Evolutionary conservation across 2,797 vertebrate genomes (phyloP).

Genomic region (Selene dorsalis): DNA sequence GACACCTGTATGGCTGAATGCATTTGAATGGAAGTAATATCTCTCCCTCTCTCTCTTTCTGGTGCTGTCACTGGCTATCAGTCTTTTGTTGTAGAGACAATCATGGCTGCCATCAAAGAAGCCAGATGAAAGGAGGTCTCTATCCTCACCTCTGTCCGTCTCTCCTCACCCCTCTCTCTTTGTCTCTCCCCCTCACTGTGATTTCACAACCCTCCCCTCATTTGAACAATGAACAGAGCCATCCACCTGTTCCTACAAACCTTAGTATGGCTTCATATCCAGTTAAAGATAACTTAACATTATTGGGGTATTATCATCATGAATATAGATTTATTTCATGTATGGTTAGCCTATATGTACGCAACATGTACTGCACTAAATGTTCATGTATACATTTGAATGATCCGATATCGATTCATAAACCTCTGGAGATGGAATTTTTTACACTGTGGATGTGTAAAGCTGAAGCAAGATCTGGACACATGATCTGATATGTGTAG

Average conservation of each 20-base stretch:
- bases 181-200: slow-evolving; percentile 64
- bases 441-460: no score
- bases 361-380: neutral
- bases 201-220: slow-evolving; percentile 67
- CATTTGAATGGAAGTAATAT: slow-evolving; percentile 72
- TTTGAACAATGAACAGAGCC: slow-evolving; percentile 78
- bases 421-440: no score
- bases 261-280: slow-evolving; percentile 13
- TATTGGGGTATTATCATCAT: slow-evolving; percentile 8
- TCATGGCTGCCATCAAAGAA: slow-evolving; percentile 80
- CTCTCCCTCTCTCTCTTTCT: slow-evolving; percentile 51
- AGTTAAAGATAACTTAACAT: slow-evolving; percentile 8
- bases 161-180: slow-evolving; percentile 70
- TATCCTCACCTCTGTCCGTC: slow-evolving; percentile 80
- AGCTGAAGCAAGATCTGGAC: no score
- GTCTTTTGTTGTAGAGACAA: slow-evolving; percentile 78
- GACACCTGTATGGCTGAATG: slow-evolving; percentile 76
- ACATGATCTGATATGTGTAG: no score
- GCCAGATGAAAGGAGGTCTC: slow-evolving; percentile 83
- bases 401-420: no score
- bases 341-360: neutral
- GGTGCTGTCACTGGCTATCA: slow-evolving; percentile 64
- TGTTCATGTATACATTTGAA: neutral
- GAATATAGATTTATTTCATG: neutral
- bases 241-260: slow-evolving; percentile 74